Conservation (phyloP, 1,140 invertebrate species). For the Orchestia grillus region DNA sequence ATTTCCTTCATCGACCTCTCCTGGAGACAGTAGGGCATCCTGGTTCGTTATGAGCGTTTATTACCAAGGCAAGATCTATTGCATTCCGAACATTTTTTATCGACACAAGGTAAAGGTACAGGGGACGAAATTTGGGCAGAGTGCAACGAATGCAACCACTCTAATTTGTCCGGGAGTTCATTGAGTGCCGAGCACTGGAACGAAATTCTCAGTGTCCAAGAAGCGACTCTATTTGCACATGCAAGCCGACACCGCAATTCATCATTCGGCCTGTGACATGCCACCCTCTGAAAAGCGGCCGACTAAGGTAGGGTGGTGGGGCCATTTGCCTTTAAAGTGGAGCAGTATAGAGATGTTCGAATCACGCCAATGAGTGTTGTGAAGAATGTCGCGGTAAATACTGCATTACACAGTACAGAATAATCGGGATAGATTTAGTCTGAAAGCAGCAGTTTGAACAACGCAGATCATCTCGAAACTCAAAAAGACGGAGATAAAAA, state of each 20-base stretch:
- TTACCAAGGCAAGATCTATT: background rate
- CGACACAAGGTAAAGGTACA: background rate
- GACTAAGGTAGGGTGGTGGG: background rate
- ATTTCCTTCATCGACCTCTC: too few relatives aligned
- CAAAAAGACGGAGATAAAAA: too few relatives aligned
- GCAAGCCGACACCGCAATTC: conserved; percentile 7
- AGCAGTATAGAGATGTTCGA: background rate
- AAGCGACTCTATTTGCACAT: conserved; percentile 29
- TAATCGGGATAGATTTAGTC: too few relatives aligned
- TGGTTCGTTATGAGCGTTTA: background rate
- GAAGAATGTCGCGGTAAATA: too few relatives aligned
- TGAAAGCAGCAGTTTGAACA: too few relatives aligned
- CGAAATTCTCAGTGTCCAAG: background rate
- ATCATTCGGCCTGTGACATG: background rate
- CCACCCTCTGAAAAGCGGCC: background rate
- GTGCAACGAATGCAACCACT: conserved; percentile 5
- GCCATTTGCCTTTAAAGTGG: background rate
- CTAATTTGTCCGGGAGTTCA: conserved; percentile 21
- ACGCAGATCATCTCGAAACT: too few relatives aligned
- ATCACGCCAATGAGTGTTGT: background rate
- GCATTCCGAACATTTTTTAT: background rate
- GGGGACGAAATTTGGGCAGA: background rate
- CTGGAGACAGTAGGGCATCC: background rate
- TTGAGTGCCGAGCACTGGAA: conserved; percentile 37
- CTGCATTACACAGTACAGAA: too few relatives aligned